These are phyloP conservation scores for Thereva nobilitata DNA, from an alignment of 2,888 invertebrate species.

Conservation along the genomic window DNA sequence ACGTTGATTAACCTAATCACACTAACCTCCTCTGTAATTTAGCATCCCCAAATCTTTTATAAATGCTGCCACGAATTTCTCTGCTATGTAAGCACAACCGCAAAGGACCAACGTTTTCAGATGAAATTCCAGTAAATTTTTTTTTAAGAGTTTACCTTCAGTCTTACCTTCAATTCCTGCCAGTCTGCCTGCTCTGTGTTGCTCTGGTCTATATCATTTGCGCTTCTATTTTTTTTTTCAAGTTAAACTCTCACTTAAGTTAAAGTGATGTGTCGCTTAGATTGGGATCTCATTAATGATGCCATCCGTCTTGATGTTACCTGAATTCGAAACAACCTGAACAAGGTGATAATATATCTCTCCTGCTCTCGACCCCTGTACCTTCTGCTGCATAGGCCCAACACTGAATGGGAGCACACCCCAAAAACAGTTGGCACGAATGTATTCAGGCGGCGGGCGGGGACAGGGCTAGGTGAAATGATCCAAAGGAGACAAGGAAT, in stretches of 20 bases:
- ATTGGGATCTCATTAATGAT: slow-evolving; percentile 32
- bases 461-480: no score
- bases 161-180: slow-evolving; percentile 5
- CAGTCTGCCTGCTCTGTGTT: background rate
- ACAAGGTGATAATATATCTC: slow-evolving; percentile 26
- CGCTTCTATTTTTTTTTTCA: slow-evolving; percentile 16
- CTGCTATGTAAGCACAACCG: slow-evolving; percentile 18
- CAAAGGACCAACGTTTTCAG: slow-evolving; percentile 23
- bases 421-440: no score
- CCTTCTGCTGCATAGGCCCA: no score
- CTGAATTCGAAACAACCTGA: slow-evolving; percentile 30
- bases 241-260: slow-evolving; percentile 26
- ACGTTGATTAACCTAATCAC: slow-evolving; percentile 28
- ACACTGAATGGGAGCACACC: no score
- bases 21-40: slow-evolving; percentile 21
- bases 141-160: slow-evolving; percentile 4
- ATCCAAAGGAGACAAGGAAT: no score
- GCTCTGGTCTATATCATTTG: background rate
- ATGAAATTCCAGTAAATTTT: slow-evolving; percentile 30
- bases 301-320: slow-evolving; percentile 29
- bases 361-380: no score
- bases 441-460: no score
- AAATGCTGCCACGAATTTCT: slow-evolving; percentile 20
- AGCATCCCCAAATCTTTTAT: slow-evolving; percentile 26
- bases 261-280: slow-evolving; percentile 30